Base-by-base conservation (phyloP, 2,888 invertebrate species). In the Holacanthella duospinosa region DNA sequence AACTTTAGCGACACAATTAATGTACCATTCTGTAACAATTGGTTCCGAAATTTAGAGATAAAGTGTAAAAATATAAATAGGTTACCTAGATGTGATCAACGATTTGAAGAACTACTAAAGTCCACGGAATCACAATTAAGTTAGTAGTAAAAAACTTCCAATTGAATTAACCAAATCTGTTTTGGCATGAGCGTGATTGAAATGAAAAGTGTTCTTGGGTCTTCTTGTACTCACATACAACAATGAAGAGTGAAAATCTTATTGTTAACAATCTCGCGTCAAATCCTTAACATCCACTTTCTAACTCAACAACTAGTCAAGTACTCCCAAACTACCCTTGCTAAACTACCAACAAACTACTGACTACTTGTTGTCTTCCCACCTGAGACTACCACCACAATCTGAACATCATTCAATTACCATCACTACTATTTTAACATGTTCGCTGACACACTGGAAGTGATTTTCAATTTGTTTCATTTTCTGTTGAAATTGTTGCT, bases 241-340 rank as follows among this genome's bases (percentile, higher is more conserved):
- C 4, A 48, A 48, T 9, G 48, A 48, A 48, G 48, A 48, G 48
- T 48, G 48, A 48, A 48, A 48, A 48, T 48, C 48, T 48, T 48
- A 48, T 48, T 48, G 48, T 48, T 48, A 48, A 48, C 21, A 21
- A 48, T 4, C 21, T 21, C 4, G 21, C 48, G 21, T 48, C 48
- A 48, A 48, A 48, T n/a, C n/a, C 4, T n/a, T 4, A 21, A 48
- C 48, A 21, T n/a, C 48, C 48, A 48, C 48, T 48, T 48, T 48
- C 48, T 48, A 48, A 48, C 48, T 48, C 48, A 21, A 21, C 48
- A 48, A 48, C 48, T 48, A n/a, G n/a, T n/a, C n/a, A 48, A 21
- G 21, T n/a, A 4, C 48, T 48, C 48, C 48, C 19, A 48, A 4
- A n/a, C 21, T 21, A 21, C 48, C 48, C 48, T 36, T 48, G 48